Percentiles rank a stretch among this genome's conserved stretches.
Evolutionary conservation across 2,888 invertebrate species (phyloP).

Genomic region (Lagria hirta): DNA sequence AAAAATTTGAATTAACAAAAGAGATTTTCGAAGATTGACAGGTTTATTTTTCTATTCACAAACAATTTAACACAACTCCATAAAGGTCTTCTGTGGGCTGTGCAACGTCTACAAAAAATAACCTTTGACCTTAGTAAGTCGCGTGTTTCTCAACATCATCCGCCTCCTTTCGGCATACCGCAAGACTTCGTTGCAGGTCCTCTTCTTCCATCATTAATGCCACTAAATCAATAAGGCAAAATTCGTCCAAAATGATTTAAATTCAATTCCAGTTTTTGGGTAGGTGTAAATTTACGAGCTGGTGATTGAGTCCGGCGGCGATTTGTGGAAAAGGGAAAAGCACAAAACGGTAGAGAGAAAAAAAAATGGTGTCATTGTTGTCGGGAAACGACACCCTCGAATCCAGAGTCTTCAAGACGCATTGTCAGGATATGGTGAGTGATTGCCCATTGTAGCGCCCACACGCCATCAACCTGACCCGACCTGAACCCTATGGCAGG

Average conservation of each 20-base stretch:
- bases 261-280: constrained; percentile 3
- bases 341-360: too few relatives aligned
- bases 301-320: constrained; percentile 4
- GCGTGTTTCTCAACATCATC: too few relatives aligned
- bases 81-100: too few relatives aligned
- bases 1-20: too few relatives aligned
- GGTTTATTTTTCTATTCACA: too few relatives aligned
- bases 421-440: constrained; percentile 45
- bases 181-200: too few relatives aligned
- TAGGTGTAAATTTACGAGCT: constrained; percentile 11
- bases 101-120: too few relatives aligned
- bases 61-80: too few relatives aligned
- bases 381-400: constrained; percentile 10
- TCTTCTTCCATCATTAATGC: constrained; percentile 1
- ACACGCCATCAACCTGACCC: constrained; percentile 47
- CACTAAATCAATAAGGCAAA: constrained; percentile 2
- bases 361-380: not conserved
- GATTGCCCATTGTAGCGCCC: constrained; percentile 51
- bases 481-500: constrained; percentile 43
- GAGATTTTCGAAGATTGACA: too few relatives aligned
- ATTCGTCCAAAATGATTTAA: constrained; percentile 4
- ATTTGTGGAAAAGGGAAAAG: constrained; percentile 4
- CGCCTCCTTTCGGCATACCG: too few relatives aligned
- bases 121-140: too few relatives aligned
- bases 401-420: too few relatives aligned